Evolutionary conservation across 2,113 vertebrate genomes (phyloP), one percentile per base, ranked within the genome.

Genomic region (Micronycteris hirsuta): DNA sequence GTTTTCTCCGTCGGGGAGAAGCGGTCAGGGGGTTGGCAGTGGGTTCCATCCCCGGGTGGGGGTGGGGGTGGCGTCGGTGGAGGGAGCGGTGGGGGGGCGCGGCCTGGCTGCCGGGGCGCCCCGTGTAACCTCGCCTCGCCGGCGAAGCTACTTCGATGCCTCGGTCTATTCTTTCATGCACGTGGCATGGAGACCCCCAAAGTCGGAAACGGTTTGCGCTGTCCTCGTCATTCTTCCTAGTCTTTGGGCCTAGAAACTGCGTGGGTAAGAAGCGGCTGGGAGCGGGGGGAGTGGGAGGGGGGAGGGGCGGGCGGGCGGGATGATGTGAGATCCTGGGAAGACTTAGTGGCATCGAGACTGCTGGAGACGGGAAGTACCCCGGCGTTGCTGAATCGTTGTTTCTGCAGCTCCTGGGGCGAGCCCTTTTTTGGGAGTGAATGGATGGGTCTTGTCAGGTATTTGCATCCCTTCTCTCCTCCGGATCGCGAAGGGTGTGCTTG

Each of bases 231-330:
- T 95, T 91, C 47, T 97, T 93, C 24, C 77, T 49, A 78, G 89
- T 94, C 67, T 73, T 86, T 54, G 87, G 97, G 97, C 96, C 96
- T 92, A 93, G 74, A 78, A 70, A 80, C 83, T 91, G 94, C 89
- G 33, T 65, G 90, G 84, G 88, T 85, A 49, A 74, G 68, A n/a
- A 58, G 68, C 3, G 61, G 26, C 61, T 31, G 12, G 58, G 22
- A 38, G 49, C 19, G 33, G 24, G 80, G 20, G 20, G 41, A 61
- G 54, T 31, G 65, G 49, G 49, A 8, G 38, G 94, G 94, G 84
- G 74, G 43, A 76, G 49, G 76, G 76, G 80, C 19, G 43, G 78
- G 22, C 38, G 54, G 61, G 58, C 28, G 71, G 67, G 94, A 83
- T 95, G 90, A 86, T 93, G 91, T 93, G 94, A 95, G 81, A 94